Percentiles rank a stretch among this genome's conserved stretches.
These are phyloP conservation scores for Drosophila neutralis DNA, from an alignment of 2,888 invertebrate genomes.

Conservation along the genomic window DNA sequence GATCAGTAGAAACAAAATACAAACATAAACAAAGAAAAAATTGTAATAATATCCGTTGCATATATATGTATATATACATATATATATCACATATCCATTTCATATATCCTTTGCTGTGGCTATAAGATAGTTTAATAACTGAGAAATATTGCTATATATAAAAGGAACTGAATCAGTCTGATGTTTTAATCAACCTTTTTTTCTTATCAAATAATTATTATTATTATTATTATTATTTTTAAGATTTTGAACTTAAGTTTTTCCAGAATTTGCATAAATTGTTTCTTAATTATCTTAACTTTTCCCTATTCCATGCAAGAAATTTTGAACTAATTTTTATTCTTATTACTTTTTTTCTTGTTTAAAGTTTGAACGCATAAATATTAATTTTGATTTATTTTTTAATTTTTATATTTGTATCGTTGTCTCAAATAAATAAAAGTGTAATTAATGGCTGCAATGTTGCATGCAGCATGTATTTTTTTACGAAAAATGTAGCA, in stretches of 20 bases:
- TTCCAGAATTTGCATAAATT: too few species aligned
- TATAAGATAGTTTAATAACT: rapidly evolving
- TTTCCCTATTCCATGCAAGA: not conserved
- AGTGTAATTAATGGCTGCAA: constrained; percentile 47
- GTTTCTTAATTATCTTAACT: not conserved
- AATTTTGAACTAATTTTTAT: not conserved
- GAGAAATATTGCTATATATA: rapidly evolving
- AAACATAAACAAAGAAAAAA: not conserved
- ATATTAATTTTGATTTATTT: not conserved
- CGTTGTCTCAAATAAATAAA: not conserved
- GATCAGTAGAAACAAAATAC: not conserved
- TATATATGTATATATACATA: too few species aligned
- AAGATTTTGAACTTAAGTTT: not conserved
- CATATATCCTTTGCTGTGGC: not conserved
- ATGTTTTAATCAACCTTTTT: not conserved
- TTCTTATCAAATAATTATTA: not conserved
- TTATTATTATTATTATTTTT: not conserved
- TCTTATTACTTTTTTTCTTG: not conserved
- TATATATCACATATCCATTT: not conserved
- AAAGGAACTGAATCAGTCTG: not conserved
- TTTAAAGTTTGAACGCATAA: not conserved
- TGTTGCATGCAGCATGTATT: not conserved
- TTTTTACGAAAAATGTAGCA: not conserved
- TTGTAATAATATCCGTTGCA: not conserved
- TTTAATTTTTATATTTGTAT: not conserved